Evolutionary conservation across 2,113 vertebrate species (phyloP), one percentile per base, ranked within the genome.

Genomic region (Acrocephalus arundinaceus): DNA sequence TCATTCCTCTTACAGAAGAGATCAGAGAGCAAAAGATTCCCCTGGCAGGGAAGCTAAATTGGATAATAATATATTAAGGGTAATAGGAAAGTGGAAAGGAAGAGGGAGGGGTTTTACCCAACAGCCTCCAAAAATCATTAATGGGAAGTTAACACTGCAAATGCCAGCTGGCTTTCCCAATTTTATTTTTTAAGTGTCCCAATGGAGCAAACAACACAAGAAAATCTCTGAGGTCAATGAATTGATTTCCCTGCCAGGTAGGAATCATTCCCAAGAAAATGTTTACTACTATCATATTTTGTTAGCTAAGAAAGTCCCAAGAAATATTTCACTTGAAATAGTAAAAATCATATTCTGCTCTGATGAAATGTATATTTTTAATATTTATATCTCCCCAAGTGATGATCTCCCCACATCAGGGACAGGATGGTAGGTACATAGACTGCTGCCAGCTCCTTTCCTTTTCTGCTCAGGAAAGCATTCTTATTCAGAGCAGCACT

Each of bases 21-120:
- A 97, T 93, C 93, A 94, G 88, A 92, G 81, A 85, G 72, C 65
- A 85, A 84, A 94, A 95, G 79, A 93, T 86, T 89, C 91, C 76
- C 89, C 67, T 94, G 72, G 77, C 73, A 78, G 66, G 72, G 68
- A 54, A 89, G 49, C 59, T 95, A 94, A 92, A 93, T 68, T 93
- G 80, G 76, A 93, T 92, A 92, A 88, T 88, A 95, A 85, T 85
- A 67, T 83, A 87, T 67, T 68, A 91, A 90, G 46, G 21, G 45
- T 77, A 88, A 76, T 58, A 58, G 72, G 48, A 76, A 82, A 52
- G 25, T 35, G 58, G 89, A 87, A 89, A 37, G 30, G 54, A 82
- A 79, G 43, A 92, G 52, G 65, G 57, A 78, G 31, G 41, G 24
- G 39, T 63, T 57, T 81, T 74, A 57, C 70, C 89, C 80, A 73